These are phyloP conservation scores for Aspidiotus destructor DNA, from an alignment of 2,888 invertebrate species.

Conservation along the genomic window DNA sequence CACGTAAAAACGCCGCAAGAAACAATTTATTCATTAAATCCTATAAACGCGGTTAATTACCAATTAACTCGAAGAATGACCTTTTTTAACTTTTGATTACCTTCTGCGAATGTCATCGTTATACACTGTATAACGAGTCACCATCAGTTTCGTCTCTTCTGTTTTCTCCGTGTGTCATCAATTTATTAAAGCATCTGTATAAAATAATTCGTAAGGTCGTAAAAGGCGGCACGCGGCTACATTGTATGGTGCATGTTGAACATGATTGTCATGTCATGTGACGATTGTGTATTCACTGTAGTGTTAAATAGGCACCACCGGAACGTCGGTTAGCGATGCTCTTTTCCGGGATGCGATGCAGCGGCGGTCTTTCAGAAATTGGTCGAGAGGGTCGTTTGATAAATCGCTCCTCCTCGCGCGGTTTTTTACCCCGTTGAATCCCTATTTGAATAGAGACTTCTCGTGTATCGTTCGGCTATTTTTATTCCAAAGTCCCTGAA, in stretches of 20 bases:
- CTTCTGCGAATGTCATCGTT: slow-evolving; percentile 6
- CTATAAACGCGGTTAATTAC: slow-evolving; percentile 30
- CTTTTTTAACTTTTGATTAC: slow-evolving; percentile 20
- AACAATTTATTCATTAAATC: slow-evolving; percentile 31
- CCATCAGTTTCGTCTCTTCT: no score
- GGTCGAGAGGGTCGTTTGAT: slow-evolving; percentile 15
- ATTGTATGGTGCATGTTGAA: no score
- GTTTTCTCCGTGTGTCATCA: slow-evolving; percentile 14
- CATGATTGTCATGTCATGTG: no score
- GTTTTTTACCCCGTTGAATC: no score
- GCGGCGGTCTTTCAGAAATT: no score
- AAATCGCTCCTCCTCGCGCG: slow-evolving; percentile 15
- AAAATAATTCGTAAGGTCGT: slow-evolving; percentile 9
- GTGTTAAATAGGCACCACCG: not conserved
- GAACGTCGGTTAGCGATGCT: no score
- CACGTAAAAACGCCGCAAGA: slow-evolving; percentile 13
- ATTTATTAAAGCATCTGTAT: slow-evolving; percentile 16
- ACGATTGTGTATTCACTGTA: not conserved
- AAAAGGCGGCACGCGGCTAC: no score
- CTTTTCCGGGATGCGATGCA: no score
- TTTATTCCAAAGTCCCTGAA: no score
- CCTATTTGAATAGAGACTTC: no score
- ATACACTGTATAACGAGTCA: not conserved
- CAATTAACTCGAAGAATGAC: slow-evolving; percentile 26
- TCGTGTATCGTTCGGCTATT: no score